phyloP scores from a whole-genome alignment of 2,797 vertebrate genomes.

The Dicrostonyx torquatus region DNA sequence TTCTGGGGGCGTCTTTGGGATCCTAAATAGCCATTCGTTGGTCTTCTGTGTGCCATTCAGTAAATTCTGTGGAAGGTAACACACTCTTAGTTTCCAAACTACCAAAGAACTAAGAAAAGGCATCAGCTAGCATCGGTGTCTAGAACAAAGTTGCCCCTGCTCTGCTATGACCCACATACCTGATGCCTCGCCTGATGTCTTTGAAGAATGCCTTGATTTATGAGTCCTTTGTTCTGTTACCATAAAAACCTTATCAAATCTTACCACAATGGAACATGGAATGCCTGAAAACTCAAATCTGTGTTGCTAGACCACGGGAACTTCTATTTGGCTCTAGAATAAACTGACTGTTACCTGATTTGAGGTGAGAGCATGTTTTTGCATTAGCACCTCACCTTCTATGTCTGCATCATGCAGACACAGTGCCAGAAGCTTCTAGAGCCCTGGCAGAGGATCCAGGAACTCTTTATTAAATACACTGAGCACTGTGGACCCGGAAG shows the following conservation, averaged over 20 bases:
- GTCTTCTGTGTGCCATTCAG: background rate
- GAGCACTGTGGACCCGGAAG: background rate
- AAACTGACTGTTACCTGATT: background rate
- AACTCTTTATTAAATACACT: background rate
- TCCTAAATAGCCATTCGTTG: background rate
- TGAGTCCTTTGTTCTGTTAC: background rate
- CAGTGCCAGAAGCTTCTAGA: background rate
- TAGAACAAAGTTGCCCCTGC: background rate
- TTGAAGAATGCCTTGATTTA: background rate
- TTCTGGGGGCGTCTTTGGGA: background rate
- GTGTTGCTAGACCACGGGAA: background rate
- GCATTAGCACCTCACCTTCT: background rate
- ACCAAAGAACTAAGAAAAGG: background rate
- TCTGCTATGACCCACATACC: background rate
- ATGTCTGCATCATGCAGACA: background rate
- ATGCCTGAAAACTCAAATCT: background rate
- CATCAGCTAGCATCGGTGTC: background rate
- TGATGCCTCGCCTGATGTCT: background rate
- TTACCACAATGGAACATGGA: background rate
- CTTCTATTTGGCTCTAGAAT: background rate
- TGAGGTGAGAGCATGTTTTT: background rate
- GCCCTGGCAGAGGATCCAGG: background rate
- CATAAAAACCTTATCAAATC: background rate
- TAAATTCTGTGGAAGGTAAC: background rate
- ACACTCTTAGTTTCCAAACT: background rate